A percentile compares a stretch with the other conserved stretches of the same genome.
Conservation (phyloP, 1,140 invertebrate genomes). For the Drosophila sturtevanti region DNA sequence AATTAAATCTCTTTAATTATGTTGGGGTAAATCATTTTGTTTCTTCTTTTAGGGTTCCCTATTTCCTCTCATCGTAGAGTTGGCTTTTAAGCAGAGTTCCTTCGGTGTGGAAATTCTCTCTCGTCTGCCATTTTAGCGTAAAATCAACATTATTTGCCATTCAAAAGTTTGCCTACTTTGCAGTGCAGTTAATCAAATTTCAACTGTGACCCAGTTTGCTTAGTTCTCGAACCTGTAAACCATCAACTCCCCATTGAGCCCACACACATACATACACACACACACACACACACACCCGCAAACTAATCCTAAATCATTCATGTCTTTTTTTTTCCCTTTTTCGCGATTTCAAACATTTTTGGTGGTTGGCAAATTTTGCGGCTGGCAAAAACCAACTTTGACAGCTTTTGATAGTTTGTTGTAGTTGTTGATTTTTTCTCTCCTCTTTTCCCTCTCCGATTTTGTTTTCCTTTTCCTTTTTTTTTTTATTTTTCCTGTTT, state of each 20-base stretch:
- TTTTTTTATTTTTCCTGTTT: conserved; percentile 20
- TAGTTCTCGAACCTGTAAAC: neutral
- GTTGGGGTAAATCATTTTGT: too few relatives aligned
- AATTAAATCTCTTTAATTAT: too few relatives aligned
- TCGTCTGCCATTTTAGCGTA: neutral
- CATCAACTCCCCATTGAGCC: neutral
- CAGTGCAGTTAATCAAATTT: conserved; percentile 56
- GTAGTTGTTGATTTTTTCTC: conserved; percentile 7
- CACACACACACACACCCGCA: neutral
- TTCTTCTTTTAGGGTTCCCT: too few relatives aligned
- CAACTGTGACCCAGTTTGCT: conserved; percentile 52
- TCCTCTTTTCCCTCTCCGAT: neutral
- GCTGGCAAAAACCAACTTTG: conserved; percentile 55
- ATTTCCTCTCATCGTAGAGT: too few relatives aligned
- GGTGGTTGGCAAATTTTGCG: conserved; percentile 28
- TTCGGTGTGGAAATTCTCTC: neutral
- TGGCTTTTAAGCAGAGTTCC: neutral
- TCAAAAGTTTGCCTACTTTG: conserved; percentile 29
- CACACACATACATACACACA: neutral
- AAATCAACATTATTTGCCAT: conserved; percentile 6
- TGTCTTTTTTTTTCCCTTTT: neutral
- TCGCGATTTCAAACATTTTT: neutral
- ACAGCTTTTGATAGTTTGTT: conserved; percentile 37
- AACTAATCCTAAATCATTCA: conserved; percentile 7
- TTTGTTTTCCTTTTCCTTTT: too few relatives aligned